Conservation (phyloP, 1,140 invertebrate genomes). For the Musca domestica region DNA sequence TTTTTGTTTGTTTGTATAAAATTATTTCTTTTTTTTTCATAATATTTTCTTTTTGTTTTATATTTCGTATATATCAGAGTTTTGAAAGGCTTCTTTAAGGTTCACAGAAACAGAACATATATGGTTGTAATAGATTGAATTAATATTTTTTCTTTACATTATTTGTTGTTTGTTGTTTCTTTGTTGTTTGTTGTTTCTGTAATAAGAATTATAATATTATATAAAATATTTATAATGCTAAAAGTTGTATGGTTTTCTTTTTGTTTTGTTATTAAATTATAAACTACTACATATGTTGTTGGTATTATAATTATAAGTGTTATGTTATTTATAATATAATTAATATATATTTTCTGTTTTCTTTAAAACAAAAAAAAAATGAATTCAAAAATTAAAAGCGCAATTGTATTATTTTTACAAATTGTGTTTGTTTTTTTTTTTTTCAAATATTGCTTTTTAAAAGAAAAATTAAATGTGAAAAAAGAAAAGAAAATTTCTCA, state of each 20-base stretch:
- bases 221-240: not conserved
- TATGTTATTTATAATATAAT: not conserved
- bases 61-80: constrained; percentile 35
- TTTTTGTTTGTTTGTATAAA: constrained; percentile 1
- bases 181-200: constrained; percentile 4
- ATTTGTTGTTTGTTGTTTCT: not conserved
- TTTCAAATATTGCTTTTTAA: constrained; percentile 40
- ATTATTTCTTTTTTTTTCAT: constrained; percentile 13
- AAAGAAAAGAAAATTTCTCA: not conserved
- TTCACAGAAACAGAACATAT: constrained; percentile 20
- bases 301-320: not conserved
- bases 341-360: constrained; percentile 1
- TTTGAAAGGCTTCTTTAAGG: constrained; percentile 20
- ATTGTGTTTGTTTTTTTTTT: not conserved
- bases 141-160: not conserved
- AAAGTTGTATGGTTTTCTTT: not conserved
- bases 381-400: not conserved
- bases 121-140: constrained; percentile 33
- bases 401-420: not conserved
- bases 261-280: not conserved
- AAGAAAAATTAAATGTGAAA: constrained; percentile 30
- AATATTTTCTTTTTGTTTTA: not conserved
- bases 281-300: not conserved
- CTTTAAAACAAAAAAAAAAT: constrained; percentile 2
- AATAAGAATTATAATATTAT: constrained; percentile 10